These are phyloP conservation scores for Apus apus DNA, from an alignment of 2,113 vertebrate genomes.

Conservation along the genomic window DNA sequence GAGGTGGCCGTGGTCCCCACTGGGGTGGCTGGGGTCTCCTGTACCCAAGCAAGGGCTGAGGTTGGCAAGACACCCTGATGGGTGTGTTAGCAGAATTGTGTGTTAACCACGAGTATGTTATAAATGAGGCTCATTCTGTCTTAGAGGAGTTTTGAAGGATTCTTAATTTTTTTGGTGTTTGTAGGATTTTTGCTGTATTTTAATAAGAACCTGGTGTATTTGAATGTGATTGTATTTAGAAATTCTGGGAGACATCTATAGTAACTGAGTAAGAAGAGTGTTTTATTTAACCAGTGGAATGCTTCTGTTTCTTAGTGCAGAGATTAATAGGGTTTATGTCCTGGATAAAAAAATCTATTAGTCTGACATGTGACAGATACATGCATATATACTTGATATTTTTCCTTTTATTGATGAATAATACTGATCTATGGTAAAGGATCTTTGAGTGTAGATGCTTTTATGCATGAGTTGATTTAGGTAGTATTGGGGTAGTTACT, in stretches of 20 bases:
- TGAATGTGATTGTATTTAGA: not conserved
- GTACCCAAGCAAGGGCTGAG: not conserved
- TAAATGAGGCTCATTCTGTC: rapidly evolving
- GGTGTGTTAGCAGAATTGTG: rapidly evolving
- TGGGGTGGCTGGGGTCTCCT: not conserved
- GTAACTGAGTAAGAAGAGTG: not conserved
- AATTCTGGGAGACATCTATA: not conserved
- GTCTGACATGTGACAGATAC: not conserved
- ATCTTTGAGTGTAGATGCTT: not conserved
- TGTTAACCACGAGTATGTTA: not conserved
- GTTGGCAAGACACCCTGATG: rapidly evolving
- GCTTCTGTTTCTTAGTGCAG: not conserved
- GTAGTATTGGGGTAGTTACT: not conserved
- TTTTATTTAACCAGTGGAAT: not conserved
- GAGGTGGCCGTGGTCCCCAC: not conserved
- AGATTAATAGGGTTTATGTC: not conserved
- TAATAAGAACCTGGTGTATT: not conserved
- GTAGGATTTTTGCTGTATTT: not conserved
- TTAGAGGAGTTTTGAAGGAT: not conserved
- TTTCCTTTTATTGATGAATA: not conserved
- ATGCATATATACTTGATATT: not conserved
- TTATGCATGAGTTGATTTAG: not conserved
- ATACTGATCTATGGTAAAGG: not conserved
- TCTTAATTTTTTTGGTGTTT: not conserved
- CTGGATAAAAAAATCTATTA: not conserved